Base-by-base conservation (phyloP, 2,113 vertebrate genomes). In the Chaetodon auriga region DNA sequence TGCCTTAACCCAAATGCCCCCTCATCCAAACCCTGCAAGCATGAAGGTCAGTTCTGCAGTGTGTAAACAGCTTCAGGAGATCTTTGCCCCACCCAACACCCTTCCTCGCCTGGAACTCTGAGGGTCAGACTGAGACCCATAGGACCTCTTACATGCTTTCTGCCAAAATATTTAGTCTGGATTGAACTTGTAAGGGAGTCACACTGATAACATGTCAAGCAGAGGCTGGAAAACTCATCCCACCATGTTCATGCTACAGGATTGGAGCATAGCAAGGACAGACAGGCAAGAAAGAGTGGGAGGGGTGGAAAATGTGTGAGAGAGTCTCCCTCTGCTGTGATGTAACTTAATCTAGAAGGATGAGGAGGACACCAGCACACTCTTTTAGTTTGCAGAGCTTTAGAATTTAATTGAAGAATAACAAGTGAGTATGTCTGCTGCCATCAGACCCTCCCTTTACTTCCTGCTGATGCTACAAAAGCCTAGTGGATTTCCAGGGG, bases 401-500 rank as follows among this genome's bases (percentile, higher is more conserved):
- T 68, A 25, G 49, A 12, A 30, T 78, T 91, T 94, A 93, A 93
- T 92, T 92, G 87, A 94, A 93, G 78, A 90, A 90, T 78, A 93
- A 93, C 92, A 94, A 36, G 48, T 8, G 36, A 45, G 70, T 48
- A 45, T 14, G 35, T 90, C 68, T 86, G 68, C 80, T 30, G 65
- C 77, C 43, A 62, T 85, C 55, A 90, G 70, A 65, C 78, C 82
- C 76, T 87, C 83, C 83, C 81, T 16, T 35, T 4, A 13, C 36
- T 73, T 80, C 85, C 65, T 78, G 87, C 84, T 91, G 90, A 93
- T 83, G 64, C 70, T 21, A 72, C 61, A 25, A 76, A 65, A 79
- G 66, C 46, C 55, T 57, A 36, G 45, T 23, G 18, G 30, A 38
- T 25, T 53, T 64, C 16, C 45, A 58, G 30, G 53, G 53, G 51